A percentile compares a stretch with the other conserved stretches of the same genome.
These are phyloP conservation scores for Cololabis saira DNA, from an alignment of 2,113 vertebrate genomes.

Conservation along the genomic window DNA sequence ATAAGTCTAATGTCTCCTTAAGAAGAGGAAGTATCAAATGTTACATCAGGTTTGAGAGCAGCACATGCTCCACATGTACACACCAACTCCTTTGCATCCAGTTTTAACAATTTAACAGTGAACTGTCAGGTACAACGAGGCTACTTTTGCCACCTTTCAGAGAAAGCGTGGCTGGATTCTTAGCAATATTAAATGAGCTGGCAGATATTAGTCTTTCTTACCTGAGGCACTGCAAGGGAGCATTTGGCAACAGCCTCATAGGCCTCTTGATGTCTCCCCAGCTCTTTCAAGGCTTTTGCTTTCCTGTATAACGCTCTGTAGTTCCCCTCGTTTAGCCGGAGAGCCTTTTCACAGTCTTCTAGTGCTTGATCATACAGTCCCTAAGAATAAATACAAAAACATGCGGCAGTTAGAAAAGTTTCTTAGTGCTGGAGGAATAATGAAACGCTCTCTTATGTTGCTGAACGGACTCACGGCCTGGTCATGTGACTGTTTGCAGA, in stretches of 20 bases:
- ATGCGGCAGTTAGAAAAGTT: neutral
- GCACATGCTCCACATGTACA: too few species aligned
- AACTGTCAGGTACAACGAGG: too few species aligned
- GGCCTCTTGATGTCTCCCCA: conserved; percentile 90
- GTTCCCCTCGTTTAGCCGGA: conserved; percentile 89
- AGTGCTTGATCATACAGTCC: conserved; percentile 89
- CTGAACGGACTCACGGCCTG: too few species aligned
- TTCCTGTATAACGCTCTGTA: conserved; percentile 92
- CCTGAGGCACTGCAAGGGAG: conserved; percentile 93
- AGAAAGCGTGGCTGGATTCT: too few species aligned
- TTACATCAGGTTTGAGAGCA: too few species aligned
- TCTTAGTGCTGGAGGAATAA: neutral
- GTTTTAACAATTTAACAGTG: too few species aligned
- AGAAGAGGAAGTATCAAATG: too few species aligned
- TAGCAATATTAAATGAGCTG: too few species aligned
- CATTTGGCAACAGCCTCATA: conserved; percentile 96
- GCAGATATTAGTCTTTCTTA: conserved; percentile 55
- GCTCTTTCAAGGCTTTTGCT: conserved; percentile 89
- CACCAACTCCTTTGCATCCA: neutral
- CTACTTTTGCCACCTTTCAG: too few species aligned
- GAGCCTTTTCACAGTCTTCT: conserved; percentile 90
- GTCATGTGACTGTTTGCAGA: too few species aligned
- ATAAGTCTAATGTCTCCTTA: too few species aligned
- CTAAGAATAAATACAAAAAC: conserved; percentile 65
- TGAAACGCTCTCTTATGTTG: neutral